phyloP scores from a whole-genome alignment of 2,797 vertebrate genomes.

The Anguilla obscura region DNA sequence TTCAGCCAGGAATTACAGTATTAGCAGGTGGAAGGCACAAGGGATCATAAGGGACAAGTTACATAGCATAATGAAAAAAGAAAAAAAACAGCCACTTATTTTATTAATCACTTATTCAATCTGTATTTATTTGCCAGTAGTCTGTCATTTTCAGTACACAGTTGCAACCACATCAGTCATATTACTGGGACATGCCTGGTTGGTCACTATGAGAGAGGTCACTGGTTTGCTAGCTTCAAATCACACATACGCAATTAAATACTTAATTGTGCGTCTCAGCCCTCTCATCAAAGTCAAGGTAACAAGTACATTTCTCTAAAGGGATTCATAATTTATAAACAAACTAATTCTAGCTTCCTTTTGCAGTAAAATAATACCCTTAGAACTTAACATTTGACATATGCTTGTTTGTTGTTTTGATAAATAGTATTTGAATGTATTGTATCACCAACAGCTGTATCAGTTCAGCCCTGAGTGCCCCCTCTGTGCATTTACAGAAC shows the following conservation, averaged over 20 bases:
- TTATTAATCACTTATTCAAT: neutral
- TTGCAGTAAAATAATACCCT: neutral
- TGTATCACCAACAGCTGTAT: neutral
- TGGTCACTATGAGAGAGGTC: neutral
- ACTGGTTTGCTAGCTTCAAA: neutral
- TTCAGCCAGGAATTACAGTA: neutral
- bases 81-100: neutral
- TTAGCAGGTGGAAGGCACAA: neutral
- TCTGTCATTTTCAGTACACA: neutral
- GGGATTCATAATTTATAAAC: neutral
- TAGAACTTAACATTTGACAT: neutral
- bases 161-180: neutral
- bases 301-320: neutral
- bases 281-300: neutral
- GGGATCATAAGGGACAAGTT: neutral
- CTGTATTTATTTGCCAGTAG: too few relatives aligned
- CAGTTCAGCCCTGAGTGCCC: neutral
- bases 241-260: neutral
- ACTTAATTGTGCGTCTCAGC: neutral
- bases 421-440: neutral
- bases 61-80: neutral
- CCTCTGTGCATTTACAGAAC: neutral
- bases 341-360: neutral
- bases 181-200: neutral
- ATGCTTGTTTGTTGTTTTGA: neutral